phyloP scores from a whole-genome alignment of 2,113 vertebrate genomes.

The Lycaon pictus region DNA sequence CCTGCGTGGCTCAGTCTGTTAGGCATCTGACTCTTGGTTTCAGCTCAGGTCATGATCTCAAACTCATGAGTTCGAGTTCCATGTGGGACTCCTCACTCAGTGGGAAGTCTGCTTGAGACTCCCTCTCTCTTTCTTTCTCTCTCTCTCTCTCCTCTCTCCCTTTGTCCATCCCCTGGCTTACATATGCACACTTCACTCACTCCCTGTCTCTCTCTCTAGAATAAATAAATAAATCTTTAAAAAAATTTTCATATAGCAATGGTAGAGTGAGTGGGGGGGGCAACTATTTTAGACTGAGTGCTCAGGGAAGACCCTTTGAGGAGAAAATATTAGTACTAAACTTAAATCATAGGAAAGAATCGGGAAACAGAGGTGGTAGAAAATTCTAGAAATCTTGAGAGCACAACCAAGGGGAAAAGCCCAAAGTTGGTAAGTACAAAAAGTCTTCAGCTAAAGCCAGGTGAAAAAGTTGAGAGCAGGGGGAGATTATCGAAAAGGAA shows the following conservation, averaged over 20 bases:
- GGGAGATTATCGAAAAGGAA: neutral
- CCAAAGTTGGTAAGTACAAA: neutral
- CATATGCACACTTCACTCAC: too few species aligned
- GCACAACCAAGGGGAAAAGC: neutral
- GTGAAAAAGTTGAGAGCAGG: neutral
- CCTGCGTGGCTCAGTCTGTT: neutral
- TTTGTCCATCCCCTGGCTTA: too few species aligned
- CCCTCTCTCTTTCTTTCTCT: neutral
- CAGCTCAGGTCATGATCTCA: neutral
- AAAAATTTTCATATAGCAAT: neutral
- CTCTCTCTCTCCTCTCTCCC: neutral
- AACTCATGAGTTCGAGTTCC: neutral
- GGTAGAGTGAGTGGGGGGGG: neutral
- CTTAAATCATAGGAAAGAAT: neutral
- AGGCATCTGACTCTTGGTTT: neutral
- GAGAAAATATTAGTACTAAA: neutral
- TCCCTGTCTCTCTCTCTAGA: neutral
- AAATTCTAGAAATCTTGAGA: neutral
- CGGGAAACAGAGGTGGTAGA: neutral
- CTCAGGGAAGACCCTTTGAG: neutral
- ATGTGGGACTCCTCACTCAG: neutral
- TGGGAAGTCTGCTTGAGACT: neutral
- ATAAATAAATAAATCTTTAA: neutral
- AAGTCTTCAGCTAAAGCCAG: neutral
- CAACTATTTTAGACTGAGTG: accelerated